Conservation (phyloP, 2,797 vertebrate genomes). For the Hemibagrus guttatus region DNA sequence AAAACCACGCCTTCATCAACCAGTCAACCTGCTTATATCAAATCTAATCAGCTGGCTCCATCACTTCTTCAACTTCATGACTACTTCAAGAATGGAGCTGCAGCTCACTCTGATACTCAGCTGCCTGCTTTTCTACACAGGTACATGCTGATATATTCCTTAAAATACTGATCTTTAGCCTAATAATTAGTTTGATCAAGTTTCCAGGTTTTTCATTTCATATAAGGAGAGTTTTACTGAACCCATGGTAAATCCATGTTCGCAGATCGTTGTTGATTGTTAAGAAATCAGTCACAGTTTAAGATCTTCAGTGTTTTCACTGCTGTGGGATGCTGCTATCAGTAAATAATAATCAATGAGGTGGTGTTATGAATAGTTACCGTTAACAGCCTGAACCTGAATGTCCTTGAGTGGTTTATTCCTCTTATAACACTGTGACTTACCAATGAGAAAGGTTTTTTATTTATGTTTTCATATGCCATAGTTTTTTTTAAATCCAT, state of each 20-base stretch:
- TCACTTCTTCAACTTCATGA: not conserved
- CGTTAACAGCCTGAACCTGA: not conserved
- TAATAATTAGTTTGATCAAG: not conserved
- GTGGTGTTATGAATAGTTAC: not conserved
- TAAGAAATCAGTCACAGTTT: not conserved
- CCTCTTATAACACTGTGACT: not conserved
- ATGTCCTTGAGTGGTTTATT: not conserved
- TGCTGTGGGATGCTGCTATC: not conserved
- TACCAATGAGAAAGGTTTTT: not conserved
- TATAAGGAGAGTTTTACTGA: not conserved
- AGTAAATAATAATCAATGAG: not conserved
- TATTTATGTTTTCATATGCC: not conserved
- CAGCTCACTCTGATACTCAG: not conserved
- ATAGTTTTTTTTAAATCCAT: not conserved
- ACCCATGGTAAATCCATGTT: not conserved
- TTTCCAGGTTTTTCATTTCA: not conserved
- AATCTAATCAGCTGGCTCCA: not conserved
- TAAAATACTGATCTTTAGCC: not conserved
- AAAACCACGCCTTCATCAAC: not conserved
- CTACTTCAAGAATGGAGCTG: not conserved
- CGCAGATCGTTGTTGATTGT: not conserved
- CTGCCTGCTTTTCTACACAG: constrained; percentile 11
- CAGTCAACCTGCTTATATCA: not conserved
- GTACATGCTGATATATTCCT: not conserved
- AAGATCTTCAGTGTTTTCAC: not conserved